Base-by-base conservation (phyloP, 2,888 invertebrate genomes). In the Calliopum simillimum region DNA sequence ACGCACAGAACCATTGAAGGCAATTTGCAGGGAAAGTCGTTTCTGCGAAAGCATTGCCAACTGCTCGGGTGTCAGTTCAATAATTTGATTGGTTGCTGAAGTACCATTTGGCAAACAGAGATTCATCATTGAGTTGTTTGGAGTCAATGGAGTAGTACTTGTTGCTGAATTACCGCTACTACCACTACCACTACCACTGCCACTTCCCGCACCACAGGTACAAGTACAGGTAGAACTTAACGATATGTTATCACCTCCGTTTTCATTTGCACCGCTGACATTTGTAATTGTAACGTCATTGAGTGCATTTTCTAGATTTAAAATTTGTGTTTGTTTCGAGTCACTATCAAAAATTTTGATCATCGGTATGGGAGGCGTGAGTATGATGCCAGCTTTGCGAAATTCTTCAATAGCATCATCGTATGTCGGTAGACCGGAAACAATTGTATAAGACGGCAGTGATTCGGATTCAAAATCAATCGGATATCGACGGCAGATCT, bases 401-500 rank as follows among this genome's bases (percentile, higher is more conserved):
- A 90, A 86, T 79, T 90, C 89, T 78, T 89, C 89, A 68, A 90
- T 80, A 3, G 91, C 91, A 79, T 90, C 90, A 70, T 90, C 90
- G 79, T 91, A 91, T 41, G 88, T 89, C 55, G 91, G 91, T 63
- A 91, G 82, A 4, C 91, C 91, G n/a, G 90, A 90, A 58, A 90
- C 90, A 68, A 90, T 87, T 4, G 90, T 90, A 78, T 91, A 91
- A 73, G 89, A 90, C 14, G 91, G 91, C 71, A 90, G 80, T 2
- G 89, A 89, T 75, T 89, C 90, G 4, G 82, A 83, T 69, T 89
- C 89, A 64, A 84, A 82, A 66, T 87, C 87, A 0, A 80, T 77
- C 11, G 82, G 81, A 61, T 84, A 84, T 55, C 81, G 84, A 19
- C 85, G 83, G n/a, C 85, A 82, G 59, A 84, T 79, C 49, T 85